A percentile compares a stretch with the other conserved stretches of the same genome.
These are phyloP conservation scores for Lasioglossum pauxillum DNA, from an alignment of 2,888 invertebrate genomes.

Conservation along the genomic window DNA sequence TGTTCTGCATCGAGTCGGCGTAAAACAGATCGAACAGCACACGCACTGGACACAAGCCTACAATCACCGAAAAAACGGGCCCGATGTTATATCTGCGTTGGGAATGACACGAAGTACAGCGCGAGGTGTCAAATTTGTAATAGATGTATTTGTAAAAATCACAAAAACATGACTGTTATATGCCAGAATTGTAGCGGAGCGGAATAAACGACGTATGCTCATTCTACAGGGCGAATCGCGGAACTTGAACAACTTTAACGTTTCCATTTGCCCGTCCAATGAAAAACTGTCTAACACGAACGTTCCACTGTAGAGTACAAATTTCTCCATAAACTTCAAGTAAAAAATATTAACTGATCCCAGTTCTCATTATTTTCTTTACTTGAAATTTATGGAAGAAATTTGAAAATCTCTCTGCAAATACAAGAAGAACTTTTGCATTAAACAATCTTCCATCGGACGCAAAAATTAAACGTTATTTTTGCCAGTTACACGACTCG, in stretches of 20 bases:
- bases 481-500: background rate
- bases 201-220: background rate
- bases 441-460: background rate
- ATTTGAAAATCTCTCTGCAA: background rate
- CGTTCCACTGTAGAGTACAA: too few species aligned
- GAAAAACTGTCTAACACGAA: background rate
- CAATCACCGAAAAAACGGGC: background rate
- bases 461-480: background rate
- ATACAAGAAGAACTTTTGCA: background rate
- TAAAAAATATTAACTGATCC: background rate
- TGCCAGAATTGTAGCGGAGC: background rate
- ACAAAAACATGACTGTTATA: background rate
- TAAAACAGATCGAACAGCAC: background rate
- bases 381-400: background rate
- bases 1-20: background rate
- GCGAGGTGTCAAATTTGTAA: conserved; percentile 2
- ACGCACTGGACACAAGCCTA: background rate
- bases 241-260: background rate
- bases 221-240: background rate
- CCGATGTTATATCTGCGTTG: background rate
- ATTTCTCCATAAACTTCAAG: background rate
- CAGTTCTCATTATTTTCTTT: background rate
- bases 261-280: background rate
- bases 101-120: background rate
- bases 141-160: background rate